These are phyloP conservation scores for Micromesistius poutassou DNA, from an alignment of 2,797 vertebrate species.

Conservation along the genomic window DNA sequence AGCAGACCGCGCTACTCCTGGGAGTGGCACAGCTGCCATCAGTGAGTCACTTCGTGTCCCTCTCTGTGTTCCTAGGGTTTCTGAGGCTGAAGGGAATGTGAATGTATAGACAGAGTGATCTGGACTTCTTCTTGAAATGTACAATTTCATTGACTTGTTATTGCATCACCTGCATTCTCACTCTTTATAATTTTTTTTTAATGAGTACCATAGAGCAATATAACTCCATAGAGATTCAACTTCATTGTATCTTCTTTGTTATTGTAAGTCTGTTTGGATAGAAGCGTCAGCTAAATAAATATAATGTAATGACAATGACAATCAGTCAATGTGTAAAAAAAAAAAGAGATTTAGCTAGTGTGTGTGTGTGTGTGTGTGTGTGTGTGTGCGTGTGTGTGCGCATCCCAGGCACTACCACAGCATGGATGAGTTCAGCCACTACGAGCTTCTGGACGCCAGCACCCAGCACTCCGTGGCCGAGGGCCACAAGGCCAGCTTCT, in stretches of 20 bases:
- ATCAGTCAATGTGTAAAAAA: neutral
- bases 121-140: too few relatives aligned
- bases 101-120: too few relatives aligned
- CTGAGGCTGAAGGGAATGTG: too few relatives aligned
- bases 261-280: too few relatives aligned
- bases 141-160: too few relatives aligned
- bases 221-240: neutral
- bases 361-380: neutral
- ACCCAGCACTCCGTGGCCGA: conserved; percentile 89
- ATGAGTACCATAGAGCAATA: neutral
- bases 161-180: too few relatives aligned
- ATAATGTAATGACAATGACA: neutral
- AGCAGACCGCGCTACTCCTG: conserved; percentile 94
- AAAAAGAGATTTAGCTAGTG: neutral
- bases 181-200: too few relatives aligned
- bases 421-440: conserved; percentile 99
- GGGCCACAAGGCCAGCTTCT: conserved; percentile 98
- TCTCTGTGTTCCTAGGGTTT: neutral
- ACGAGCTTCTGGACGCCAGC: conserved; percentile 87
- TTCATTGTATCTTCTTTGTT: too few relatives aligned
- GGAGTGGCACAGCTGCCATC: conserved; percentile 99
- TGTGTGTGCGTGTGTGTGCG: neutral
- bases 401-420: conserved; percentile 90
- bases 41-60: conserved; percentile 77
- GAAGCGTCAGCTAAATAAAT: too few relatives aligned